Percentiles rank a stretch among this genome's conserved stretches.
phyloP scores from a whole-genome alignment of 2,113 vertebrate genomes.

The Hypanus sabinus region DNA sequence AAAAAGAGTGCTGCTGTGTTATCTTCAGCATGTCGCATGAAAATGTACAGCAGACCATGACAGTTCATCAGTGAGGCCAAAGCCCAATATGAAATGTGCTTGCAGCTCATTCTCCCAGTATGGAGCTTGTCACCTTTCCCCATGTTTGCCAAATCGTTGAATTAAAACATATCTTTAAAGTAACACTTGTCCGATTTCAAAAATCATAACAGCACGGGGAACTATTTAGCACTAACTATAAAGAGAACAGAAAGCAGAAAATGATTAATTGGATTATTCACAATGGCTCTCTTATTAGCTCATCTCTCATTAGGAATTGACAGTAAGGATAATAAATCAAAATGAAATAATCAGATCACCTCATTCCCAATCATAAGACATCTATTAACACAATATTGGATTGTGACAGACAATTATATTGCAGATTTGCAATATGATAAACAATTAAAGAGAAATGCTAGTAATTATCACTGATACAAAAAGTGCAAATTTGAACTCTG shows the following conservation, averaged over 20 bases:
- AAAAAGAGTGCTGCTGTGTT: neutral
- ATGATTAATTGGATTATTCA: slow-evolving; percentile 12
- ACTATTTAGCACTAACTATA: neutral
- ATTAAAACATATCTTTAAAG: neutral
- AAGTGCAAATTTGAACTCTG: neutral
- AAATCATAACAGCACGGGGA: neutral
- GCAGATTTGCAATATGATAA: neutral
- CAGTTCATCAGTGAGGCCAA: neutral
- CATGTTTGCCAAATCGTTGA: neutral
- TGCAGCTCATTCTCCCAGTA: neutral
- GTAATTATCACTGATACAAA: neutral
- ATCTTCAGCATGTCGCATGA: neutral
- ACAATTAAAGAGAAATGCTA: neutral
- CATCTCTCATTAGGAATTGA: neutral
- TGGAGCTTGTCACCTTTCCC: neutral
- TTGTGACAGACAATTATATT: neutral
- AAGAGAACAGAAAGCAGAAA: neutral
- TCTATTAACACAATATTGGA: neutral
- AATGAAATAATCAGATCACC: neutral
- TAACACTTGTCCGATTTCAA: neutral
- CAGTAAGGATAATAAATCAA: neutral
- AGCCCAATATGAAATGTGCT: neutral
- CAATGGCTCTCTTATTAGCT: neutral
- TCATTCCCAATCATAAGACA: neutral
- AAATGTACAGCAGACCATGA: neutral